Evolutionary conservation across 2,113 vertebrate species (phyloP), one percentile per base, ranked within the genome.

Genomic region (Leucosticte australis): DNA sequence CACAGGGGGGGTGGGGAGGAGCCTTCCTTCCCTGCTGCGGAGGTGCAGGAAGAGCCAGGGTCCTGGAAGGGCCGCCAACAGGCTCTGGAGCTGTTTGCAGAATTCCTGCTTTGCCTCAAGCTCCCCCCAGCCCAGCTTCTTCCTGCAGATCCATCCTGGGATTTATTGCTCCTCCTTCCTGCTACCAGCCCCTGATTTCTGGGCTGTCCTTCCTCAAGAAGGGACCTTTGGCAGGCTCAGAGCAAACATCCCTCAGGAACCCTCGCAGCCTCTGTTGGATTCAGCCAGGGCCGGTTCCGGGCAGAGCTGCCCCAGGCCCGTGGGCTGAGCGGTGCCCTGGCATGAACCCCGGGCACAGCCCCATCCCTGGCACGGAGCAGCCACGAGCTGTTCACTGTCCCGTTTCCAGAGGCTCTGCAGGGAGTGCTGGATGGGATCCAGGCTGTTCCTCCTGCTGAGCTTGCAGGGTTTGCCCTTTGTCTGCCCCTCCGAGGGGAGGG

Each of bases 401-500:
- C 1, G 0, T 50, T 62, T 83, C 82, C 95, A 96, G 87, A 52
- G 15, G 87, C 94, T 92, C 87, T 0, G 3, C 5, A 5, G 94
- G 90, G 87, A 85, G 20, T 17, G 52, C 85, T 96, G 96, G 93
- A 47, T 1, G 9, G 21, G 20, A 6, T 91, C 95, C 94, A 95
- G 85, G 44, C 44, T 7, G 5, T 78, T 94, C 84, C 87, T 70
- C 0, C 20, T 19, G 53, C 87, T 44, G 64, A 88, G 92, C 77
- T 59, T 13, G 74, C 11, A 5, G 65, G 67, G 24, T 91, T 80
- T 94, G 90, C 90, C 95, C 93, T 96, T 96, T 91, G 93, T 70
- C 75, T 37, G 0, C 53, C 70, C 82, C 63, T 4, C 33, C 1
- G 65, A 85, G 13, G 89, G 64, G 67, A 37, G 78, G 76, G 41